Conservation (phyloP, 2,888 invertebrate genomes). For the Tetragnatha montana region DNA sequence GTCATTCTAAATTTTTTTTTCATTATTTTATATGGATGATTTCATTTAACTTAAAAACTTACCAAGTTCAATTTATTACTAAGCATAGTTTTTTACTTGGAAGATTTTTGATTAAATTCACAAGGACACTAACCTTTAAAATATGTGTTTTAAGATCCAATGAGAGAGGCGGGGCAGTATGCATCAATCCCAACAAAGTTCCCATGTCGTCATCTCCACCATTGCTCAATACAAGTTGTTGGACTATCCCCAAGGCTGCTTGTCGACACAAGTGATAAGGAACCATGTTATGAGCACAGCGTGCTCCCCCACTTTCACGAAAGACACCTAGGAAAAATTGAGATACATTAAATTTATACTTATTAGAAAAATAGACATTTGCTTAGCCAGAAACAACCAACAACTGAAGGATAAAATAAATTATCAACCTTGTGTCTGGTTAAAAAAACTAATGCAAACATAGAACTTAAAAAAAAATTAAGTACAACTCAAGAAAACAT, state of each 20-base stretch:
- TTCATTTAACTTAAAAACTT: background rate
- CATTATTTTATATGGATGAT: background rate
- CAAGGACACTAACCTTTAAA: slow-evolving; percentile 81
- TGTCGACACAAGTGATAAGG: slow-evolving; percentile 88
- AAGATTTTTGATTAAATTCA: background rate
- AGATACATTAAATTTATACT: too few species aligned
- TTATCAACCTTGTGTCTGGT: too few species aligned
- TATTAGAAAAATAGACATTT: too few species aligned
- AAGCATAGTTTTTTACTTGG: background rate
- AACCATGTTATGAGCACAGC: slow-evolving; percentile 92
- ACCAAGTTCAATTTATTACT: background rate
- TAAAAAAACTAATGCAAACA: too few species aligned
- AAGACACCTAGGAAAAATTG: slow-evolving; percentile 80
- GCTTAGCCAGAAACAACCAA: too few species aligned
- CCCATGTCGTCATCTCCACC: slow-evolving; percentile 98
- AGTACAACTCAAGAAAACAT: too few species aligned
- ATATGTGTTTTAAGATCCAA: slow-evolving; percentile 92
- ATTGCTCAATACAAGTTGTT: slow-evolving; percentile 90
- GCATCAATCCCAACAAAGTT: slow-evolving; percentile 91
- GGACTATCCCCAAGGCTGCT: slow-evolving; percentile 88
- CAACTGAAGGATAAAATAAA: too few species aligned
- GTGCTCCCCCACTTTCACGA: slow-evolving; percentile 94
- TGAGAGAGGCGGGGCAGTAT: slow-evolving; percentile 88
- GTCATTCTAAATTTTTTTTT: too few species aligned
- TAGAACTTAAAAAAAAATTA: too few species aligned